Percentiles rank a stretch among this genome's conserved stretches.
These are phyloP conservation scores for Temnothorax nylanderi DNA, from an alignment of 1,140 invertebrate species.

Conservation along the genomic window DNA sequence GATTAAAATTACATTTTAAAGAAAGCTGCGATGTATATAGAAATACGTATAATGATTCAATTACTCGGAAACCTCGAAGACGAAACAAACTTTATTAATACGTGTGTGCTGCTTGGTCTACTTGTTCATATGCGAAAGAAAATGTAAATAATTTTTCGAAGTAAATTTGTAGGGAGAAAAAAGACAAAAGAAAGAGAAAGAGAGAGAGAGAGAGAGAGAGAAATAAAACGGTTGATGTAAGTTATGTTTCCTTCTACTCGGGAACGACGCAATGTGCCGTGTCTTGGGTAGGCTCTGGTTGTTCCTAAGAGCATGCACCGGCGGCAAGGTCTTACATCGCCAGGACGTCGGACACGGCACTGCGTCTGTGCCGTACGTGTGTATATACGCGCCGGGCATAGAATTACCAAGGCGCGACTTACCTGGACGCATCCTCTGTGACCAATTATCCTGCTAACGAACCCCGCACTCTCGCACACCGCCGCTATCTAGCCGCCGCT, in stretches of 20 bases:
- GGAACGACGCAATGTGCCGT: conserved; percentile 28
- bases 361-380: conserved; percentile 15
- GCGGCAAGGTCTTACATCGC: conserved; percentile 58
- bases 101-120: not conserved
- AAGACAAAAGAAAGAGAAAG: not conserved
- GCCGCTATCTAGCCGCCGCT: conserved; percentile 61
- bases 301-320: conserved; percentile 49
- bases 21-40: not conserved
- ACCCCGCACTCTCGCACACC: conserved; percentile 75
- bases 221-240: not conserved
- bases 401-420: conserved; percentile 83
- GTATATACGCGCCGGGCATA: conserved; percentile 70
- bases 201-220: not conserved
- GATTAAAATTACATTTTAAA: not conserved
- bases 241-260: conserved; percentile 31
- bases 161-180: conserved; percentile 8
- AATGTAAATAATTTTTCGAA: not conserved
- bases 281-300: conserved; percentile 30
- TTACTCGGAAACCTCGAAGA: not conserved
- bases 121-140: not conserved
- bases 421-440: conserved; percentile 84
- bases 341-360: conserved; percentile 35
- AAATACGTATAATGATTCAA: not conserved
- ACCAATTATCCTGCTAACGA: conserved; percentile 85
- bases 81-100: not conserved